Evolutionary conservation across 2,888 invertebrate genomes (phyloP).

Genomic region (Tetrapedia diversipes): DNA sequence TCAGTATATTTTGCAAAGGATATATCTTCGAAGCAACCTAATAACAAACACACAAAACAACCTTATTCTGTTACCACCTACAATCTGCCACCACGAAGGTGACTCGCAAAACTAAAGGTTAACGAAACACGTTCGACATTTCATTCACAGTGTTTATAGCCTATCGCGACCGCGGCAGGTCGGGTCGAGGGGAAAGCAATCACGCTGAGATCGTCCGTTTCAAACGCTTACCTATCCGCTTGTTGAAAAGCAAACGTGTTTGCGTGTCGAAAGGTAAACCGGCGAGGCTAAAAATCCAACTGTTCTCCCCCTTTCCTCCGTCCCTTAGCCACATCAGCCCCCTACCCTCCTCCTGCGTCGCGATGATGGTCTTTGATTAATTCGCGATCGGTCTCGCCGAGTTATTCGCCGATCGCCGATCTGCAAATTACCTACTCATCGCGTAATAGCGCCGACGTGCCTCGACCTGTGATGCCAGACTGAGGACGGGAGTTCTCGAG

Average conservation of each 20-base stretch:
- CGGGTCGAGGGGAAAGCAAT: conserved; percentile 16
- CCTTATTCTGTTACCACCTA: too few species aligned
- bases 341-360: conserved; percentile 20
- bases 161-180: conserved; percentile 11
- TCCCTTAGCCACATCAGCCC: background rate
- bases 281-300: conserved; percentile 28
- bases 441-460: conserved; percentile 80
- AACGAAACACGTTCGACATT: conserved; percentile 31
- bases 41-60: too few species aligned
- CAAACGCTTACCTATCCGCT: background rate
- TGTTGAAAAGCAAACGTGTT: conserved; percentile 10
- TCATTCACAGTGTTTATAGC: background rate
- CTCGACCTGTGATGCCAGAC: too few species aligned
- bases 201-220: background rate
- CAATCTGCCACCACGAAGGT: too few species aligned
- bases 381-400: conserved; percentile 77
- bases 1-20: too few species aligned
- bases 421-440: conserved; percentile 81
- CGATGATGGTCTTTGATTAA: conserved; percentile 80
- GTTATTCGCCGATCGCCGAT: conserved; percentile 70
- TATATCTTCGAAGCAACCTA: too few species aligned
- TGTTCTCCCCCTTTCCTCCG: background rate
- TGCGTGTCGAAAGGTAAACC: conserved; percentile 35
- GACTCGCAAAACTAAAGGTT: too few species aligned
- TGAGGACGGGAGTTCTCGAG: too few species aligned